A percentile compares a stretch with the other conserved stretches of the same genome.
Conservation (phyloP, 2,888 invertebrate species). For the Chironomus tentans region DNA sequence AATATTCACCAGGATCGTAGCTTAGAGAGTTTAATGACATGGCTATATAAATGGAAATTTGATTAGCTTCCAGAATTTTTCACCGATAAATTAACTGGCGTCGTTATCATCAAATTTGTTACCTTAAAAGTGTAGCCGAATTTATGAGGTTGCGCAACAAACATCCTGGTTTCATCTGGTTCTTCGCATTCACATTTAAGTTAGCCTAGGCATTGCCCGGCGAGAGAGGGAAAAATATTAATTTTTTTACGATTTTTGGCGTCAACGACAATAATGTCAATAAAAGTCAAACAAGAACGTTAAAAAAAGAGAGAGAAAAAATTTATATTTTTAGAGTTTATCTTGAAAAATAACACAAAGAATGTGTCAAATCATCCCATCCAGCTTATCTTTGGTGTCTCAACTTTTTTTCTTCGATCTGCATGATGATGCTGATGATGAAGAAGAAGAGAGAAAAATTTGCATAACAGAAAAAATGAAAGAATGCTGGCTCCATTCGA, state of each 20-base stretch:
- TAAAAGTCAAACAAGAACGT: neutral
- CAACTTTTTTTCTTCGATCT: neutral
- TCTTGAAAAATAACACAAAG: neutral
- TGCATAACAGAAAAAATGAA: neutral
- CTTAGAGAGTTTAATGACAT: no score
- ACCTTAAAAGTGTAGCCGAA: no score
- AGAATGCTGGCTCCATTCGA: neutral
- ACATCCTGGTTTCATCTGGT: neutral
- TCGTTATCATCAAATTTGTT: no score
- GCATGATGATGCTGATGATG: no score
- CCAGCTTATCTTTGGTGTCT: neutral
- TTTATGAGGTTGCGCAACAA: neutral
- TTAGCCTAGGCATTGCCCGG: neutral
- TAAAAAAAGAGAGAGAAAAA: neutral
- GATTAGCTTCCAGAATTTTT: no score
- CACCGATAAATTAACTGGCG: no score
- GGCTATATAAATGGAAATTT: no score
- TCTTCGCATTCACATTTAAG: neutral
- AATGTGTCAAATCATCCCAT: neutral
- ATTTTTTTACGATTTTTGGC: neutral
- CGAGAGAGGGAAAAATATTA: neutral
- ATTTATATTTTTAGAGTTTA: neutral
- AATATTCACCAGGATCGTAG: no score
- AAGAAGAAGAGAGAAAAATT: neutral
- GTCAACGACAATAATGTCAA: neutral